A percentile compares a stretch with the other conserved stretches of the same genome.
phyloP scores from a whole-genome alignment of 2,888 invertebrate genomes.

The Pristionchus exspectatus region DNA sequence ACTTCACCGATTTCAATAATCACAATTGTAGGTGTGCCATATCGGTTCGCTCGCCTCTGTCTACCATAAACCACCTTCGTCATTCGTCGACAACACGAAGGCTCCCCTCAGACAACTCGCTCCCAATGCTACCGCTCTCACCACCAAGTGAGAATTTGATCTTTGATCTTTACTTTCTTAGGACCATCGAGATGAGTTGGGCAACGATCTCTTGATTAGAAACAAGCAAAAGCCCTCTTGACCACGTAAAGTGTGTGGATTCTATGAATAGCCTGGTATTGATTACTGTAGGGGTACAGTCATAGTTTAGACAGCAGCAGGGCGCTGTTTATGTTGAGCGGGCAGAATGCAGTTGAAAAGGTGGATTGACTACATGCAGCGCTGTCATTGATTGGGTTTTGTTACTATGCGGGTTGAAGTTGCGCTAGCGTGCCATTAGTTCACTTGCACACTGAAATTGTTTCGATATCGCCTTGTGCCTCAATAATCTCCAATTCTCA shows the following conservation, averaged over 20 bases:
- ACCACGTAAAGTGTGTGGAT: background rate
- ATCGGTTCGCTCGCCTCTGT: constrained; percentile 98
- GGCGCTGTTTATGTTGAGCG: background rate
- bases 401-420: background rate
- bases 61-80: constrained; percentile 98
- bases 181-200: background rate
- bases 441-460: too few relatives aligned
- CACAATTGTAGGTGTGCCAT: constrained; percentile 85
- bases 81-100: constrained; percentile 92
- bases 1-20: too few relatives aligned
- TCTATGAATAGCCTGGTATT: background rate
- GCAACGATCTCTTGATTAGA: background rate
- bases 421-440: too few relatives aligned
- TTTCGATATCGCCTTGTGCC: too few relatives aligned
- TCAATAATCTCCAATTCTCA: background rate
- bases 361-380: background rate
- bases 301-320: background rate
- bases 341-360: background rate
- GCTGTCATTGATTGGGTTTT: background rate
- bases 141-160: constrained; percentile 45
- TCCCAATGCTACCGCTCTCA: constrained; percentile 29
- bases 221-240: too few relatives aligned
- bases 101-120: constrained; percentile 69
- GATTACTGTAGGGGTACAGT: background rate
- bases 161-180: background rate